phyloP scores from a whole-genome alignment of 2,888 invertebrate species.

The Eremobia ochroleuca region DNA sequence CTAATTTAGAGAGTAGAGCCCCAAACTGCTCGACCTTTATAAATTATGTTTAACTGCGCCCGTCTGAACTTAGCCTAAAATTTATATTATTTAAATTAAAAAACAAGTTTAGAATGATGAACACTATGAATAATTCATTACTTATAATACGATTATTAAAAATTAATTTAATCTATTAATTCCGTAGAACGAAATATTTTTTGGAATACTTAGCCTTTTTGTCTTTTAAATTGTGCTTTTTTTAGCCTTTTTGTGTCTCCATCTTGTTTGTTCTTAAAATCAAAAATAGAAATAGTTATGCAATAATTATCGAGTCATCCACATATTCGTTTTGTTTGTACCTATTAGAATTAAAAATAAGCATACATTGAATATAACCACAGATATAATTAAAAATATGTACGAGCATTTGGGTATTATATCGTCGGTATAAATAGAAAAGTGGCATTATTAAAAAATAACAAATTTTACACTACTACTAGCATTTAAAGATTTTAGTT shows the following conservation, averaged over 20 bases:
- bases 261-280: constrained; percentile 15
- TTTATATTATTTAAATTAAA: constrained; percentile 35
- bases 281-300: constrained; percentile 29
- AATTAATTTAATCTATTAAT: constrained; percentile 53
- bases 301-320: constrained; percentile 6
- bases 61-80: constrained; percentile 41
- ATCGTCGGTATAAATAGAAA: no score
- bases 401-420: not conserved
- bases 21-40: no score
- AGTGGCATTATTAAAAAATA: no score
- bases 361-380: not conserved
- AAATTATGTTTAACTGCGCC: not conserved
- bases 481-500: no score
- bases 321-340: constrained; percentile 6
- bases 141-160: constrained; percentile 60
- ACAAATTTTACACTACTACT: no score
- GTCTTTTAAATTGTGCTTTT: constrained; percentile 4
- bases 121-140: constrained; percentile 65
- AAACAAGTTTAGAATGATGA: constrained; percentile 56
- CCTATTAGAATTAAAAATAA: constrained; percentile 12
- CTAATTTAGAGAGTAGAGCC: not conserved
- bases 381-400: not conserved
- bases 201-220: constrained; percentile 38
- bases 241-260: constrained; percentile 18
- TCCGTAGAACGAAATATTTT: constrained; percentile 43